phyloP scores from a whole-genome alignment of 2,113 vertebrate genomes.

The Triplophysa rosa region DNA sequence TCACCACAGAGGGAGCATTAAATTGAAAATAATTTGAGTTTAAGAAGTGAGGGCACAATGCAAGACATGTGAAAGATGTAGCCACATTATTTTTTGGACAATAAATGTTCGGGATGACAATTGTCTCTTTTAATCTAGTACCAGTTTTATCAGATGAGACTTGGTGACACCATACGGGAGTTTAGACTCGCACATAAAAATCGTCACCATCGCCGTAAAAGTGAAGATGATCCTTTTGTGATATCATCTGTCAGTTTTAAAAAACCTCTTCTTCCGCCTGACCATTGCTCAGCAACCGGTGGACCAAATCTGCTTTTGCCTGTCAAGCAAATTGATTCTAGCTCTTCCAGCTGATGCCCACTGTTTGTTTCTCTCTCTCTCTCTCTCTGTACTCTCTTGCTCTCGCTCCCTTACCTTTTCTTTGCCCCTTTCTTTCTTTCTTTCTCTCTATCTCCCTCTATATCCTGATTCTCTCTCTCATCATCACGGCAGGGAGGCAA shows the following conservation, averaged over 20 bases:
- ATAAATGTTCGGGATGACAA: no score
- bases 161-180: no score
- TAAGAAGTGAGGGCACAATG: no score
- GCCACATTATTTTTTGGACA: no score
- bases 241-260: conserved; percentile 24
- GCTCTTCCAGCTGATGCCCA: conserved; percentile 25
- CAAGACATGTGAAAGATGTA: no score
- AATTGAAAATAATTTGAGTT: no score
- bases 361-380: conserved; percentile 6
- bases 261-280: conserved; percentile 10
- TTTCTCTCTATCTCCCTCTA: not conserved
- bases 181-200: no score
- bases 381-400: not conserved
- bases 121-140: no score
- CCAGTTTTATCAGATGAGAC: no score
- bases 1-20: no score
- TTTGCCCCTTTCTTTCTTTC: not conserved
- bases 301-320: conserved; percentile 11
- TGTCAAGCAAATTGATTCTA: conserved; percentile 33
- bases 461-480: not conserved
- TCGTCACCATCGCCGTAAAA: conserved; percentile 1
- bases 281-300: conserved; percentile 13
- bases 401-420: not conserved
- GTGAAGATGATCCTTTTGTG: not conserved
- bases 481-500: conserved; percentile 31